Evolutionary conservation across 1,140 invertebrate genomes (phyloP), one percentile per base, ranked within the genome.

Genomic region (Drosophila mayri): DNA sequence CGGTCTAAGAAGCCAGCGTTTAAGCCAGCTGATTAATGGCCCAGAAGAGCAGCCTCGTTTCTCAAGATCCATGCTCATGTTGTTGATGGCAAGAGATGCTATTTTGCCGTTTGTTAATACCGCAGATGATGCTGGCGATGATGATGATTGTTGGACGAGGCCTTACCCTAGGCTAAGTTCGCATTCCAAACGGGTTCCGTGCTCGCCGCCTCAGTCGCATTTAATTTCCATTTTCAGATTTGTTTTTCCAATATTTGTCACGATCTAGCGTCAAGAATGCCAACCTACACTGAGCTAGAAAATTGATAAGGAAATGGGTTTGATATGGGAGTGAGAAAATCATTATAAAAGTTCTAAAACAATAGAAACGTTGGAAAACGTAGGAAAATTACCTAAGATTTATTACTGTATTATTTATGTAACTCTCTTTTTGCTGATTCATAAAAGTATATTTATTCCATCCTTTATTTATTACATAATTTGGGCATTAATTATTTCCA

Each of bases 161-260:
- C 62, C 74, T 59, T 75, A 44, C 54, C 72, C 52, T 32, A 76
- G 72, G 54, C 62, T 66, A 76, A 47, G 41, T 60, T 60, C 71
- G 63, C 61, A 80, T 61, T 64, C 60, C 65, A 78, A 79, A 79
- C 76, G 52, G 55, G 81, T 84, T 81, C 68, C 65, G 60, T 76
- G 70, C 44, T 59, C 18, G 60, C 38, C 49, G 66, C 63, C 61
- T 76, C 64, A 67, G 59, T 62, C 57, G 47, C 79, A 76, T 85
- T 85, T 80, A 30, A 65, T 77, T 83, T 85, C 70, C 66, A 70
- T 70, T 63, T 68, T 43, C 41, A 52, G 52, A 47, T 58, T 85
- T 85, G 70, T 28, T 87, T 85, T 79, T 78, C 82, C 75, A 81
- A 70, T 60, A 71, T 60, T 66, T 71, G 75, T 85, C 82, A 86